Conservation (phyloP, 2,797 vertebrate genomes). For the Sciurus vulgaris region DNA sequence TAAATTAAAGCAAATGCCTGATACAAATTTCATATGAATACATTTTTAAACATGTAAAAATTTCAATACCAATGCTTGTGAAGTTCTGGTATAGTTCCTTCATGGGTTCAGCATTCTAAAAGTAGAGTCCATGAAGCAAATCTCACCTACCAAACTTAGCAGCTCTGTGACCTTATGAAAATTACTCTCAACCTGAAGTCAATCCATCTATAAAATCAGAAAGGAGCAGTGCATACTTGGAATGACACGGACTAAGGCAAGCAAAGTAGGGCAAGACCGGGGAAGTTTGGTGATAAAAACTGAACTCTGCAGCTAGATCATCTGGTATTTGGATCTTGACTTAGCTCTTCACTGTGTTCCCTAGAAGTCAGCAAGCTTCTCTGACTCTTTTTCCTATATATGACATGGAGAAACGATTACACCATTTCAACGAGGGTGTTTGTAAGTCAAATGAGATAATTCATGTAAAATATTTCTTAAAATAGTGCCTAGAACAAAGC, state of each 20-base stretch:
- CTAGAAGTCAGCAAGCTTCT: too few species aligned
- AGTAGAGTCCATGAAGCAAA: background rate
- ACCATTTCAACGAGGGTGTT: background rate
- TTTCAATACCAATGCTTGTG: background rate
- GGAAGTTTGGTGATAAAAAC: accelerated
- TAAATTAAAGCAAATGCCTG: background rate
- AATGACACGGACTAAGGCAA: background rate
- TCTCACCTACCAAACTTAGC: background rate
- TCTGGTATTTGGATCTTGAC: background rate
- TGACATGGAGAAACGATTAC: background rate
- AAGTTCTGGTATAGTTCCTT: background rate
- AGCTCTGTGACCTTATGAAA: background rate
- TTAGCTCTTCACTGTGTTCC: accelerated
- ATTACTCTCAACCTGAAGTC: background rate
- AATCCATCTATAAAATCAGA: background rate
- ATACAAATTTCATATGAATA: background rate
- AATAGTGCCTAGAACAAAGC: background rate
- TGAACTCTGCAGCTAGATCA: background rate
- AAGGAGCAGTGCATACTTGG: background rate
- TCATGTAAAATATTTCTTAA: background rate
- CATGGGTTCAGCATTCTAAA: background rate
- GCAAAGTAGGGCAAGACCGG: background rate
- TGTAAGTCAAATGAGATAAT: background rate
- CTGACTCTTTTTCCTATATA: background rate
- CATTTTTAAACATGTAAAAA: background rate